phyloP scores from a whole-genome alignment of 2,888 invertebrate genomes.

The Embidobia sp. region DNA sequence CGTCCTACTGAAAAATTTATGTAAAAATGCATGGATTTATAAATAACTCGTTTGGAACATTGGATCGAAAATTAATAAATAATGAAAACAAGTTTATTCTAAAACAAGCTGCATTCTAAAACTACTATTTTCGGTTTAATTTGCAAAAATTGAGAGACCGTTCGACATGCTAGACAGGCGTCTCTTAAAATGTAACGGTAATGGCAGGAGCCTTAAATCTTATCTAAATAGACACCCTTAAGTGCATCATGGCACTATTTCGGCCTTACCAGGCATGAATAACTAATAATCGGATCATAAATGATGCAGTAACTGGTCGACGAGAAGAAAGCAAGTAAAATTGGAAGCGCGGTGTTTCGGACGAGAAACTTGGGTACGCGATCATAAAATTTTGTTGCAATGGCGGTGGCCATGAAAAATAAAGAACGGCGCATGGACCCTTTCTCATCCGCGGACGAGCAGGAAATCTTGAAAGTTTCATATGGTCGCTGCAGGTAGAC shows the following conservation, averaged over 20 bases:
- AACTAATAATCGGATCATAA: conserved; percentile 32
- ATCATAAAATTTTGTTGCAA: conserved; percentile 55
- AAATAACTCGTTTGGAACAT: too few species aligned
- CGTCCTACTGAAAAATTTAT: too few species aligned
- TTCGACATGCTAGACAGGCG: too few species aligned
- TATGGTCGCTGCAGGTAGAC: conserved; percentile 42
- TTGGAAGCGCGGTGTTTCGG: conserved; percentile 40
- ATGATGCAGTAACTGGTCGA: conserved; percentile 32
- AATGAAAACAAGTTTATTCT: too few species aligned
- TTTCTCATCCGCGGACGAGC: conserved; percentile 18
- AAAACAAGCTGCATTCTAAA: too few species aligned
- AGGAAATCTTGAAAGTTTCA: conserved; percentile 56
- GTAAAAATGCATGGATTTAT: too few species aligned
- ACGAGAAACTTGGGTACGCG: conserved; percentile 35
- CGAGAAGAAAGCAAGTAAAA: conserved; percentile 40
- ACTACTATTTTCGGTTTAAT: too few species aligned
- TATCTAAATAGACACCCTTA: conserved; percentile 27
- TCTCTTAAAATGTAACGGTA: too few species aligned
- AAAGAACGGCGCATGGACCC: conserved; percentile 28
- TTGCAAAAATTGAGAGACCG: too few species aligned
- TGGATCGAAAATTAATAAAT: too few species aligned
- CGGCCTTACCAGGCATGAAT: conserved; percentile 31
- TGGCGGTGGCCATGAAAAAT: conserved; percentile 48
- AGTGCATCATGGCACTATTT: conserved; percentile 20
- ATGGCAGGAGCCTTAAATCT: too few species aligned